Base-by-base conservation (phyloP, 2,888 invertebrate species). In the Dioctria linearis region DNA sequence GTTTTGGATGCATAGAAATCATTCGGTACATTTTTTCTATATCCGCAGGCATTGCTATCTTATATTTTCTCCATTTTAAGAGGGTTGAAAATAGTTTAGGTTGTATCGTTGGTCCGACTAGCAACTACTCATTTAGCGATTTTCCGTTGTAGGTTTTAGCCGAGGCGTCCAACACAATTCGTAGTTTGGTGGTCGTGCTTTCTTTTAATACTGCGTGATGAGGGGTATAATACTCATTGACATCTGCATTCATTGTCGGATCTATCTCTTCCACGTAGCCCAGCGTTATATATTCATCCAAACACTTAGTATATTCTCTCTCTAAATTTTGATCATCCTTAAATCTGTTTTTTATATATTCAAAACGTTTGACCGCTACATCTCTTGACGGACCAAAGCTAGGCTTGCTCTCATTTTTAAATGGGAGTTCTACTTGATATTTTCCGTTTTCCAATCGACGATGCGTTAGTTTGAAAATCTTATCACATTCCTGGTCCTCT, bases 51-150 rank as follows among this genome's bases (percentile, higher is more conserved):
- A 42, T 75, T 4, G 59, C 57, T 3, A 59, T 11, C 59, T 59
- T 13, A 39, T 57, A 54, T 39, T 65, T 65, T 40, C 65, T 43
- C 65, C 65, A 65, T 5, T n/a, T 65, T 5, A 65, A 42, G 6
- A 65, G 3, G 57, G 59, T 57, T 75, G 75, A 3, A 75, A 40
- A 25, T 25, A 25, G 25, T 25, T 25, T 25, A 25, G 25, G 25
- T 25, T 25, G 25, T 25, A 25, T 25, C 5, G 54, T 75, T 2
- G 75, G 75, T 40, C 75, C 75, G 8, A 8, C 25, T 2, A 57
- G 42, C 25, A 75, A n/a, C 3, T 75, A 40, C 4, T 75, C 75
- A 11, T 75, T 75, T 54, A 75, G 11, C 2, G 54, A 57, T 40
- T 40, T 75, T 5, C 59, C 59, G 4, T 75, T 75, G 0, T 40